Conservation (phyloP, 2,797 vertebrate genomes). For the Petrocephalus schoutedeni region DNA sequence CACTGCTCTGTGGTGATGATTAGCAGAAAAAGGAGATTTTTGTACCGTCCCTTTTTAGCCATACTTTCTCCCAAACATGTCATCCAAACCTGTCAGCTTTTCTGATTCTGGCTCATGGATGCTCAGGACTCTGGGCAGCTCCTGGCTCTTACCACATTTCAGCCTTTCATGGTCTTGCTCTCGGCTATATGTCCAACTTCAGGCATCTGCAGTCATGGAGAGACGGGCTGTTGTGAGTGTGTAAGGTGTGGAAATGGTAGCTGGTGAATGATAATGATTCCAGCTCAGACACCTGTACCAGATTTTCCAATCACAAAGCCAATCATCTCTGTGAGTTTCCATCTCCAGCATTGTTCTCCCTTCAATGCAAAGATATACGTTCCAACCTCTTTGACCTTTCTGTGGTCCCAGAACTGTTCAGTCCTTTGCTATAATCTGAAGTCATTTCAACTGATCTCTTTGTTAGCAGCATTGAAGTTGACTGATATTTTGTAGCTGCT, state of each 20-base stretch:
- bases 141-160: neutral
- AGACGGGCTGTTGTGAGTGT: neutral
- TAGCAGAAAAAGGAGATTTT: neutral
- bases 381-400: neutral
- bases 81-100: neutral
- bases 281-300: neutral
- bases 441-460: neutral
- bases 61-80: neutral
- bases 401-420: neutral
- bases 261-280: neutral
- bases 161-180: neutral
- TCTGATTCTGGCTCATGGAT: neutral
- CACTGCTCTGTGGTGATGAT: neutral
- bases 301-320: neutral
- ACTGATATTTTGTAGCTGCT: neutral
- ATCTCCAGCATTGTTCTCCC: neutral
- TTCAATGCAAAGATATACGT: neutral
- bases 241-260: neutral
- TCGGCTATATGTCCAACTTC: neutral
- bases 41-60: neutral
- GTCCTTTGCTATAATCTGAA: neutral
- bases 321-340: neutral
- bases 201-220: neutral
- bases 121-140: neutral
- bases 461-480: neutral